Percentiles rank a stretch among this genome's conserved stretches.
phyloP scores from a whole-genome alignment of 2,888 invertebrate species.

The Cerceris ruficornis region DNA sequence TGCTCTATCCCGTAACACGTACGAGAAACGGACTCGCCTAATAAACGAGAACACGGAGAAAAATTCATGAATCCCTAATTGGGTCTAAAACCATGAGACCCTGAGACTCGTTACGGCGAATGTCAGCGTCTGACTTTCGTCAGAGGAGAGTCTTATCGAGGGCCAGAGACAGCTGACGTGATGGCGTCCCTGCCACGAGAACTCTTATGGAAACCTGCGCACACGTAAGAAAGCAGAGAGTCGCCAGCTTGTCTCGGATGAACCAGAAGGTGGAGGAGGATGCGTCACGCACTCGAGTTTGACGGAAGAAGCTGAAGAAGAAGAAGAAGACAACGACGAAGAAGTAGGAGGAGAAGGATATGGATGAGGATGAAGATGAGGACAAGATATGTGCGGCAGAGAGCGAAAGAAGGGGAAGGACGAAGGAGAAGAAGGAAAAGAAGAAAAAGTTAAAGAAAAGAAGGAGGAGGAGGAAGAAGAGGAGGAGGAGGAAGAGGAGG shows the following conservation, averaged over 20 bases:
- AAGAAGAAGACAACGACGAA: slow-evolving; percentile 25
- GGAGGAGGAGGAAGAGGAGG: slow-evolving; percentile 28
- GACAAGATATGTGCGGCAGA: slow-evolving; percentile 18
- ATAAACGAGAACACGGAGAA: slow-evolving; percentile 32
- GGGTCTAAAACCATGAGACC: slow-evolving; percentile 47
- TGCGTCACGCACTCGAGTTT: slow-evolving; percentile 69
- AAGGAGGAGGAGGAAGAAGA: slow-evolving; percentile 25
- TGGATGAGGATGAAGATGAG: slow-evolving; percentile 31
- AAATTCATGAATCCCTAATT: slow-evolving; percentile 47
- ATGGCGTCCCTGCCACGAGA: slow-evolving; percentile 26
- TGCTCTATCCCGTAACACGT: too few species aligned
- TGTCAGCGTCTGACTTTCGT: slow-evolving; percentile 46
- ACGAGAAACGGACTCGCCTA: slow-evolving; percentile 2
- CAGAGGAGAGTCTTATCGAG: slow-evolving; percentile 34
- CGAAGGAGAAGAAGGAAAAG: slow-evolving; percentile 18
- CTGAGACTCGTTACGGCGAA: slow-evolving; percentile 50
- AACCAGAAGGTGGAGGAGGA: slow-evolving; percentile 53
- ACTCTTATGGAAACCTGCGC: slow-evolving; percentile 60
- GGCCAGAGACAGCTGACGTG: slow-evolving; percentile 51
- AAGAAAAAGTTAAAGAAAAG: slow-evolving; percentile 12
- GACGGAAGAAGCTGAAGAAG: slow-evolving; percentile 56
- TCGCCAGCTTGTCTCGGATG: slow-evolving; percentile 74
- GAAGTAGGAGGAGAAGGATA: slow-evolving; percentile 24
- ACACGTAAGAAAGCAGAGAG: slow-evolving; percentile 63
- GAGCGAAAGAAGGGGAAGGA: slow-evolving; percentile 27